Evolutionary conservation across 2,888 invertebrate genomes (phyloP).

Genomic region (Epsilonema sp.): DNA sequence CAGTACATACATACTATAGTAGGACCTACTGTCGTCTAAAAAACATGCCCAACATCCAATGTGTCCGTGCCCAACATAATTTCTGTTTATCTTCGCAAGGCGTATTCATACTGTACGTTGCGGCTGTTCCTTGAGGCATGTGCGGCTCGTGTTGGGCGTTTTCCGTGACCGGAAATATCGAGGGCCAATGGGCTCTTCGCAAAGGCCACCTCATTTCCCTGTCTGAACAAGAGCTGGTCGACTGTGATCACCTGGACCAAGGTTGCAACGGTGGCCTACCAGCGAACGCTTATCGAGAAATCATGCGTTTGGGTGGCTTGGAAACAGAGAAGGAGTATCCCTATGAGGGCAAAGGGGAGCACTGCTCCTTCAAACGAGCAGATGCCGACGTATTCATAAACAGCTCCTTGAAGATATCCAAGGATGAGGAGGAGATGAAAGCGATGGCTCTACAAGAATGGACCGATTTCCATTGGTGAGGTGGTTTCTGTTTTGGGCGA

Average conservation of each 20-base stretch:
- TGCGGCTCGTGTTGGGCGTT: conserved; percentile 82
- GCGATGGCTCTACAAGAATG: conserved; percentile 21
- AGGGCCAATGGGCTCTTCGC: conserved; percentile 73
- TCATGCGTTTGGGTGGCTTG: conserved; percentile 51
- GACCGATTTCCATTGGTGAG: conserved; percentile 24
- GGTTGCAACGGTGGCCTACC: conserved; percentile 63
- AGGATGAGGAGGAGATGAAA: conserved; percentile 23
- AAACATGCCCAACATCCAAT: too few relatives aligned
- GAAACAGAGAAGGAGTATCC: conserved; percentile 76
- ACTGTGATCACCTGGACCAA: conserved; percentile 72
- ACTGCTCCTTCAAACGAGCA: background rate
- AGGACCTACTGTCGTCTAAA: too few relatives aligned
- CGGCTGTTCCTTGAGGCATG: conserved; percentile 30
- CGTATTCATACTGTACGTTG: background rate
- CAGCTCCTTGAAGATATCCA: conserved; percentile 19
- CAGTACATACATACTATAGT: background rate
- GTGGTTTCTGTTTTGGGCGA: background rate
- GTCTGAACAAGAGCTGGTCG: conserved; percentile 51
- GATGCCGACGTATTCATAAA: conserved; percentile 21
- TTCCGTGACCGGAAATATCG: conserved; percentile 79
- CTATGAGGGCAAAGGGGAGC: conserved; percentile 29
- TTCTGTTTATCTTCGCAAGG: too few relatives aligned
- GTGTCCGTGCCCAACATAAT: too few relatives aligned
- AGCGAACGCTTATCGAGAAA: conserved; percentile 54
- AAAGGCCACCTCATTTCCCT: conserved; percentile 35